Conservation (phyloP, 2,797 vertebrate genomes). For the Podarcis lilfordi region DNA sequence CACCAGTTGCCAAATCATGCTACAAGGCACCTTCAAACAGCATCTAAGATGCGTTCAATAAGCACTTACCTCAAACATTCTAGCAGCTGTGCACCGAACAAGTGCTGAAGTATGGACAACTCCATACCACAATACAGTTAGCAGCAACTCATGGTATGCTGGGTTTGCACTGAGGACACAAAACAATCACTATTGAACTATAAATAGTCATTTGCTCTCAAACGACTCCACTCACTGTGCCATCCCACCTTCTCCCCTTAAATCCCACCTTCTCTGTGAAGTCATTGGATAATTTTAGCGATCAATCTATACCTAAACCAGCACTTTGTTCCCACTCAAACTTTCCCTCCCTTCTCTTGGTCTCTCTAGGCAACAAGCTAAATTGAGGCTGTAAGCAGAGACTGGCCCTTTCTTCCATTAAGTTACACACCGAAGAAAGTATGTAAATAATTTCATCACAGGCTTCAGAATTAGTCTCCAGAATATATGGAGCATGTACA, state of each 20-base stretch:
- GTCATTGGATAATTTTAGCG: background rate
- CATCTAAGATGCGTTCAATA: background rate
- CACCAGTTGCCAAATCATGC: background rate
- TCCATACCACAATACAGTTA: constrained; percentile 98
- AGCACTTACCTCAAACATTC: constrained; percentile 96
- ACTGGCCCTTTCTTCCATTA: background rate
- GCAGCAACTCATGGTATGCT: constrained; percentile 93
- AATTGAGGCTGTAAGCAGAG: background rate
- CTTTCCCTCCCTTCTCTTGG: background rate
- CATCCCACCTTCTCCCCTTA: background rate
- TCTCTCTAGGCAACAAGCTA: background rate
- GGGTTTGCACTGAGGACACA: constrained; percentile 89
- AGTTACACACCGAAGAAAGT: background rate
- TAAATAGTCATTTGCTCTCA: background rate
- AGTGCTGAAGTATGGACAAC: constrained; percentile 98
- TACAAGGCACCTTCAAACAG: background rate
- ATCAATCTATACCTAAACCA: background rate
- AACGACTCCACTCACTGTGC: background rate
- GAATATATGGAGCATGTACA: background rate
- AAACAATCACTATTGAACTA: background rate
- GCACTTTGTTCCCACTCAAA: background rate
- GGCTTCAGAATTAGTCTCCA: background rate
- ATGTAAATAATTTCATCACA: background rate
- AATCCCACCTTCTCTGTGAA: background rate
- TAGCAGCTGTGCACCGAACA: constrained; percentile 95